Base-by-base conservation (phyloP, 2,888 invertebrate species). In the Parapristionchus giblindavisi region DNA sequence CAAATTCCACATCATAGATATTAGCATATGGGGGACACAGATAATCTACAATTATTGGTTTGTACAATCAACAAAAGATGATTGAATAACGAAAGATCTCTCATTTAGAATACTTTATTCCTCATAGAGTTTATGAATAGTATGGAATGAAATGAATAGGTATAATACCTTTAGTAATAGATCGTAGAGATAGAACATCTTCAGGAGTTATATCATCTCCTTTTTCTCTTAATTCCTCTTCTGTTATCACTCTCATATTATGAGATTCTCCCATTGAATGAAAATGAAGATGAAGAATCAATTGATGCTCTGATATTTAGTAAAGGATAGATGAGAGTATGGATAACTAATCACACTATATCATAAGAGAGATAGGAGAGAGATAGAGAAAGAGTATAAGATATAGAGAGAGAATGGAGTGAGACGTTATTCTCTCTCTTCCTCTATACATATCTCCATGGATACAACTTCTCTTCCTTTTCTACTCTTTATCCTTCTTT, bases 1-100 rank as follows among this genome's bases (percentile, higher is more conserved):
- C 96, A 90, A 98, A 98, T 91, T 98, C 97, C 89, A 98, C 98
- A 88, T 96, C 95, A 90, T 94, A 98, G 80, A 96, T 92, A 90
- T 99, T 98, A 40, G 95, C 97, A 87, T 96, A 95, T 27, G 96
- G 94, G 77, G 93, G 93, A 89, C 97, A 97, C 78, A 98, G 91
- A 89, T 96, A 98, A 83, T 90, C 92, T 92, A 88, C 56, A 90
- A 89, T n/a, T 11, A n/a, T n/a, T n/a, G n/a, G n/a, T n/a, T n/a
- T n/a, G n/a, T n/a, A n/a, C n/a, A n/a, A n/a, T n/a, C n/a, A n/a
- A n/a, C n/a, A n/a, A n/a, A n/a, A n/a, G n/a, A n/a, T n/a, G n/a
- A n/a, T n/a, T n/a, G n/a, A n/a, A 24, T 1, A 54, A 54, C 24
- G 24, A 54, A 4, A 4, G 27, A 11, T 0, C 6, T 3, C 32